phyloP scores from a whole-genome alignment of 2,888 invertebrate species.

The Dendrolimus houi region DNA sequence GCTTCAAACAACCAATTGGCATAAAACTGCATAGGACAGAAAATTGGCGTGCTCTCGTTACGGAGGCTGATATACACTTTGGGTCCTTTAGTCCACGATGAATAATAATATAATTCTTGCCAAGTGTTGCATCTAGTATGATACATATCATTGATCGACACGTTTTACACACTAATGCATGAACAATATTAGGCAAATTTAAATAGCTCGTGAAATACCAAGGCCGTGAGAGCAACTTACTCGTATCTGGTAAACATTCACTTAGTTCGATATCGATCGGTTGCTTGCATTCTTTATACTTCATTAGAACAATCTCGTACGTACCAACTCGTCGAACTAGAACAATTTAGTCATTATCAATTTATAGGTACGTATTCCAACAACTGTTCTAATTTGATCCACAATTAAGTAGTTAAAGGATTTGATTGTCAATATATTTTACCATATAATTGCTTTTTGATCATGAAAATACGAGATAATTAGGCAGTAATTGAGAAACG shows the following conservation, averaged over 20 bases:
- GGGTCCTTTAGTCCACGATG: too few species aligned
- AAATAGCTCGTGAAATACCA: neutral
- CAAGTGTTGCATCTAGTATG: too few species aligned
- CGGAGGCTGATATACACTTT: too few species aligned
- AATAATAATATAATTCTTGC: too few species aligned
- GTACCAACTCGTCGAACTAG: conserved; percentile 12
- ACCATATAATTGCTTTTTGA: neutral
- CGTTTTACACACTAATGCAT: too few species aligned
- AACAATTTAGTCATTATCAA: conserved; percentile 35
- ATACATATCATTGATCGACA: too few species aligned
- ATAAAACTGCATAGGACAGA: too few species aligned
- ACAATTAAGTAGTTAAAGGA: conserved; percentile 15
- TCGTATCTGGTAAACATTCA: conserved; percentile 1
- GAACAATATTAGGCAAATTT: too few species aligned
- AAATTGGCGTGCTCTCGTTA: too few species aligned
- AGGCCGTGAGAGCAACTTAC: neutral
- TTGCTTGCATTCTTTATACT: conserved; percentile 7
- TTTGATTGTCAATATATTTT: conserved; percentile 8
- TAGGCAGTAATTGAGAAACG: too few species aligned
- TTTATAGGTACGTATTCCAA: conserved; percentile 5
- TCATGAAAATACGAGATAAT: too few species aligned
- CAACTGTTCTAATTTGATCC: neutral
- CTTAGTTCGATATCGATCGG: conserved; percentile 2
- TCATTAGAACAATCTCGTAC: conserved; percentile 10
- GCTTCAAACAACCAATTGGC: too few species aligned